Evolutionary conservation across 2,113 vertebrate species (phyloP).

Genomic region (Tenrec ecaudatus): DNA sequence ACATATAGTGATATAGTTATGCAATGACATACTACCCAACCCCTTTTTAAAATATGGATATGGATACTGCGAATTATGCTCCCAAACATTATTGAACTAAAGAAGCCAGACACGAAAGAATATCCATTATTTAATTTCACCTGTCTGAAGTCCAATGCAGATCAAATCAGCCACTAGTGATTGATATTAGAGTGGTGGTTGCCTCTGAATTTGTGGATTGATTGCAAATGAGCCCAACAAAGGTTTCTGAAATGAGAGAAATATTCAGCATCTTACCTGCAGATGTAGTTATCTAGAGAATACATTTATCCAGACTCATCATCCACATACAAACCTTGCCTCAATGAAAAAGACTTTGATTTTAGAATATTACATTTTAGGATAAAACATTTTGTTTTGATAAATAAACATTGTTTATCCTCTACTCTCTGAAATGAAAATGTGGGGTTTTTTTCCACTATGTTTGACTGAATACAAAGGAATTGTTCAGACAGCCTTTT

Average conservation of each 20-base stretch:
- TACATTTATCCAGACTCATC: constrained; percentile 1
- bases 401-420: constrained; percentile 32
- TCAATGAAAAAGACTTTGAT: background rate
- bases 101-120: constrained; percentile 1
- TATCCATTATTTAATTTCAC: background rate
- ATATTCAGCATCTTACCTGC: background rate
- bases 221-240: constrained; percentile 10
- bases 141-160: background rate
- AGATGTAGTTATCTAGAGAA: background rate
- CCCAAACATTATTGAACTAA: constrained; percentile 1
- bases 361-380: background rate
- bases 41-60: background rate
- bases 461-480: constrained; percentile 25
- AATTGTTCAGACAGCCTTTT: constrained; percentile 34
- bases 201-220: background rate
- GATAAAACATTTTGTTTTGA: constrained; percentile 45
- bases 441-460: background rate
- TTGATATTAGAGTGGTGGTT: background rate
- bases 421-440: constrained; percentile 46
- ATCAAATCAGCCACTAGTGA: background rate
- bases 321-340: background rate
- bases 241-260: background rate
- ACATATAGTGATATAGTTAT: background rate
- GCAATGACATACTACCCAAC: too few species aligned
- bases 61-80: background rate